Evolutionary conservation across 2,797 vertebrate species (phyloP).

Genomic region (Pteropus rufus): DNA sequence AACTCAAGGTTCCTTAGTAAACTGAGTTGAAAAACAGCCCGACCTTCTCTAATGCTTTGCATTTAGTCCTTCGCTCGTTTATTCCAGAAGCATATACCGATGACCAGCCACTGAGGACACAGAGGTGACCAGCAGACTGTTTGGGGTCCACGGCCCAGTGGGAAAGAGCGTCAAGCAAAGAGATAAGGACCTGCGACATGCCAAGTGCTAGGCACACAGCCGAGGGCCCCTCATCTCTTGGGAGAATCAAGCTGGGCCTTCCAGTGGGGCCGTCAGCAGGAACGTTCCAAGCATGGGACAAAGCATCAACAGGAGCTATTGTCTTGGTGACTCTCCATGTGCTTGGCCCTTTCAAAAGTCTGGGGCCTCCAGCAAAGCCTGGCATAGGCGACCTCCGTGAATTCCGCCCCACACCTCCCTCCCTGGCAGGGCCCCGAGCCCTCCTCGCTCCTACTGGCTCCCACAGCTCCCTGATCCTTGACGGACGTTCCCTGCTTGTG

Average conservation of each 20-base stretch:
- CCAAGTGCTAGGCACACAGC: neutral
- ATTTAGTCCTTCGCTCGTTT: neutral
- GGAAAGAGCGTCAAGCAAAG: neutral
- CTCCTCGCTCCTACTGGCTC: neutral
- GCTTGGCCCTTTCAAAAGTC: neutral
- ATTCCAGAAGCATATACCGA: neutral
- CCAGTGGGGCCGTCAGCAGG: neutral
- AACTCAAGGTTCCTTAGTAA: neutral
- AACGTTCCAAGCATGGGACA: neutral
- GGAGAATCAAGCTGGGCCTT: neutral
- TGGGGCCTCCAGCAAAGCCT: accelerated
- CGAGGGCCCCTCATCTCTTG: accelerated
- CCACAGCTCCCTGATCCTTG: neutral
- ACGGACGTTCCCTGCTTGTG: neutral
- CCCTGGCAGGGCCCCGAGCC: too few relatives aligned
- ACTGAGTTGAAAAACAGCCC: neutral
- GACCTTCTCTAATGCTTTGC: neutral
- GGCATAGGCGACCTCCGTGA: accelerated
- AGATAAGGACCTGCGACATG: too few relatives aligned
- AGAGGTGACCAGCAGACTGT: neutral
- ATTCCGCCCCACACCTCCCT: neutral
- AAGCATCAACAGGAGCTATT: too few relatives aligned
- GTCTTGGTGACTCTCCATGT: neutral
- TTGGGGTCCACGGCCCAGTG: neutral
- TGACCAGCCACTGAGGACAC: neutral